Conservation (phyloP, 2,888 invertebrate genomes). For the Syrphus vitripennis region DNA sequence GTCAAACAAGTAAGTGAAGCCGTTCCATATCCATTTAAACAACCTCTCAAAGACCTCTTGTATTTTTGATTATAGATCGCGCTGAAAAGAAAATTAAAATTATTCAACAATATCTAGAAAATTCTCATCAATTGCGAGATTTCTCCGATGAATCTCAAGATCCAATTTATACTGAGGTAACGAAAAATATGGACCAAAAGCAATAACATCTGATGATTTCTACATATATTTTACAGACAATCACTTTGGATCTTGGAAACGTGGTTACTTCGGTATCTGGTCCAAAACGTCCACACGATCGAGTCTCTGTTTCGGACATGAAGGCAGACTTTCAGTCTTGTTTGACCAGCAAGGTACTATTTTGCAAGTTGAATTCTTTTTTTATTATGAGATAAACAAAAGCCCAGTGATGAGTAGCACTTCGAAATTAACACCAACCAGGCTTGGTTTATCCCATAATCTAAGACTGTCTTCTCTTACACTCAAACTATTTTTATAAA, state of each 20-base stretch:
- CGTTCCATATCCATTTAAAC: not conserved
- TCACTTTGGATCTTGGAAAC: conserved; percentile 89
- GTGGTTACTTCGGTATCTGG: conserved; percentile 98
- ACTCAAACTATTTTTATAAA: not conserved
- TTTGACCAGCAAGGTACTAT: conserved; percentile 92
- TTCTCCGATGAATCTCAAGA: conserved; percentile 89
- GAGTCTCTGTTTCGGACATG: conserved; percentile 95
- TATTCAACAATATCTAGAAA: conserved; percentile 91
- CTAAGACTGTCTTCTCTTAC: not conserved
- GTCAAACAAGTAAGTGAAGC: conserved; percentile 87
- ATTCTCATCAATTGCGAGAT: conserved; percentile 92
- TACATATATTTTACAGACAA: conserved; percentile 69
- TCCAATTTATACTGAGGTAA: conserved; percentile 89
- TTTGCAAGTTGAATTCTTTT: conserved; percentile 76
- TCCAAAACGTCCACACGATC: conserved; percentile 98
- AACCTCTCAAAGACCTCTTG: too few species aligned
- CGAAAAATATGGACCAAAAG: not conserved
- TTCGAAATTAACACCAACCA: conserved; percentile 76
- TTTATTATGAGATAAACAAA: conserved; percentile 80
- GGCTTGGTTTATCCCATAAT: conserved; percentile 81
- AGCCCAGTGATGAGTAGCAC: conserved; percentile 80
- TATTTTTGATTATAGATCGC: conserved; percentile 84
- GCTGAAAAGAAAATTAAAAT: conserved; percentile 88
- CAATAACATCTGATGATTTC: too few species aligned
- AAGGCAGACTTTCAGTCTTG: conserved; percentile 93